Evolutionary conservation across 2,888 invertebrate species (phyloP).

Genomic region (Eristalis intricaria): DNA sequence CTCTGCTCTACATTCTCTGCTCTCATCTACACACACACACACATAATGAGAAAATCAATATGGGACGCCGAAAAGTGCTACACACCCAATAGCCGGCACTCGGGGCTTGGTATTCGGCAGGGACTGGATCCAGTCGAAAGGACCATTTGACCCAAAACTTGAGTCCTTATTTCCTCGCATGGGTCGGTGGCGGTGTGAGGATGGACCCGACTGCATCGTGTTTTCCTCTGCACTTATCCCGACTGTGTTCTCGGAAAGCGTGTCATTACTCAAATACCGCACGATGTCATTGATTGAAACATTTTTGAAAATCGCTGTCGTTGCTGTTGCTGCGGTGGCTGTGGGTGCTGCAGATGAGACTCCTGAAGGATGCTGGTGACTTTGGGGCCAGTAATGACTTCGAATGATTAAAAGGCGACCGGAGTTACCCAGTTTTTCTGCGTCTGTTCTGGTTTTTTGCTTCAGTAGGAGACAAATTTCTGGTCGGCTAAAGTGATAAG

Average conservation of each 20-base stretch:
- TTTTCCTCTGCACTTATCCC: slow-evolving; percentile 2
- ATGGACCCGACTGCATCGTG: slow-evolving; percentile 12
- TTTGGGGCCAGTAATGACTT: neutral
- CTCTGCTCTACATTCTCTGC: slow-evolving; percentile 9
- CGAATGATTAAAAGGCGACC: neutral
- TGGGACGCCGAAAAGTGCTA: slow-evolving; percentile 8
- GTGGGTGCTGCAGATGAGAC: neutral
- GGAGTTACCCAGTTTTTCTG: neutral
- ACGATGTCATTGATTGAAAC: slow-evolving; percentile 32
- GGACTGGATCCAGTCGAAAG: neutral
- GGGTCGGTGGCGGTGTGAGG: neutral
- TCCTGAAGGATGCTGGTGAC: neutral
- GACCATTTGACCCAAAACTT: slow-evolving; percentile 35
- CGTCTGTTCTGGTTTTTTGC: too few species aligned
- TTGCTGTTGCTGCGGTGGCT: neutral
- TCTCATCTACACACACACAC: neutral
- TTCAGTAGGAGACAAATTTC: too few species aligned
- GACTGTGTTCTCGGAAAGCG: neutral
- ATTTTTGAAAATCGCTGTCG: slow-evolving; percentile 15
- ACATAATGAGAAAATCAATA: slow-evolving; percentile 38
- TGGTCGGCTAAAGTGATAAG: too few species aligned
- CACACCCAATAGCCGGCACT: neutral
- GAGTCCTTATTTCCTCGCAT: slow-evolving; percentile 16
- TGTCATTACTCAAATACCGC: slow-evolving; percentile 28
- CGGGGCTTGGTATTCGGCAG: neutral